Conservation (phyloP, 2,113 vertebrate species). For the Aldabrachelys gigantea region DNA sequence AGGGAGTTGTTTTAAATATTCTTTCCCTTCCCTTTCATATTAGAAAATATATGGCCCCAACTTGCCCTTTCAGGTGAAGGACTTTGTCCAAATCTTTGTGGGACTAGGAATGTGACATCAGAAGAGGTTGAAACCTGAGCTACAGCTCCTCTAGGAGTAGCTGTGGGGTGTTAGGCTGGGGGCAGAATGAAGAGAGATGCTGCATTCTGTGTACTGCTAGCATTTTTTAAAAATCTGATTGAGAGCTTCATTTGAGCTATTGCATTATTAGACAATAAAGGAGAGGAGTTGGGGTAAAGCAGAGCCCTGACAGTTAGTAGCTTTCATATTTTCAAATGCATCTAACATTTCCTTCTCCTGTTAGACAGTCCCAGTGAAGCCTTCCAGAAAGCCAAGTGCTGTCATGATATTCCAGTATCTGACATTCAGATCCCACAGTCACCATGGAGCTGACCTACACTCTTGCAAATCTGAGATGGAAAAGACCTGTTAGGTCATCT, state of each 20-base stretch:
- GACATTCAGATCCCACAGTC: neutral
- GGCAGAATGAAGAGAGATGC: neutral
- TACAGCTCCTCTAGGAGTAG: neutral
- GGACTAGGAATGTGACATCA: neutral
- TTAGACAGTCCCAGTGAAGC: neutral
- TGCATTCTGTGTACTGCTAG: neutral
- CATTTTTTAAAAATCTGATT: neutral
- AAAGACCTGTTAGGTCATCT: slow-evolving; percentile 42
- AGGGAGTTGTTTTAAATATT: neutral
- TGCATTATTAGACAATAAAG: slow-evolving; percentile 3
- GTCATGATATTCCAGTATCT: neutral
- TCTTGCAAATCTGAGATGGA: slow-evolving; percentile 5
- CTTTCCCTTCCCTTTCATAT: neutral
- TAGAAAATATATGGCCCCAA: neutral
- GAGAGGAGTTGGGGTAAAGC: neutral
- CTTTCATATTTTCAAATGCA: neutral
- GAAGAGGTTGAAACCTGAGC: neutral
- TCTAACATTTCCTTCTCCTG: neutral
- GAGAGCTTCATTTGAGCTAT: neutral
- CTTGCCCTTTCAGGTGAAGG: neutral
- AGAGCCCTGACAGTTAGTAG: neutral
- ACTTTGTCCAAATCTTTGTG: neutral
- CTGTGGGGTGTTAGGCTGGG: neutral
- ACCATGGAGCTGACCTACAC: neutral
- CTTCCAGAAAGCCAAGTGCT: neutral